Evolutionary conservation across 2,888 invertebrate species (phyloP).

Genomic region (Nomada goodeniana): DNA sequence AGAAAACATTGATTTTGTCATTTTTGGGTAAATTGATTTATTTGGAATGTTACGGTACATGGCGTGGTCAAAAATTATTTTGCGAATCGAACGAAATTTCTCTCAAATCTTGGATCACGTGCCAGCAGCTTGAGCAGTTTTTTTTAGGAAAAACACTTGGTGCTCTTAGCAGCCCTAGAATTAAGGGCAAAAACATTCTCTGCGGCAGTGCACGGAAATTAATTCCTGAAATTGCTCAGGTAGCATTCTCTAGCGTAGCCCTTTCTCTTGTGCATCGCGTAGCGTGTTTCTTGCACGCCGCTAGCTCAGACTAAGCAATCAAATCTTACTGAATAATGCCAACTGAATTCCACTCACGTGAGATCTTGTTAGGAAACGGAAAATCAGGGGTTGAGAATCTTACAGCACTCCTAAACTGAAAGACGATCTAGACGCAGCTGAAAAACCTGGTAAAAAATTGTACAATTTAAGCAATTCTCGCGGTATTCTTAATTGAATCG

Average conservation of each 20-base stretch:
- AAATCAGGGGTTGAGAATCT: not conserved
- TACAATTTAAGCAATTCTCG: too few relatives aligned
- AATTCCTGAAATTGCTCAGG: conserved; percentile 26
- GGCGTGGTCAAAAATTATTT: too few relatives aligned
- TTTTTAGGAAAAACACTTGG: not conserved
- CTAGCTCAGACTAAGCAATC: conserved; percentile 5
- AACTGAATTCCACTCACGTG: conserved; percentile 8
- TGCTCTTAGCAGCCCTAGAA: not conserved
- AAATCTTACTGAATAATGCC: not conserved
- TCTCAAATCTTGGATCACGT: too few relatives aligned
- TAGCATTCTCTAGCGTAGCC: not conserved
- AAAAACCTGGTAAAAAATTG: too few relatives aligned
- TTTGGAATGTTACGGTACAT: too few relatives aligned
- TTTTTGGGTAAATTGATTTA: not conserved
- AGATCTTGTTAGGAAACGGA: not conserved
- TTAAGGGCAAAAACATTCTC: conserved; percentile 11
- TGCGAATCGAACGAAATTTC: too few relatives aligned
- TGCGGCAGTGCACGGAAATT: conserved; percentile 14
- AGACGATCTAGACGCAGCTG: too few relatives aligned
- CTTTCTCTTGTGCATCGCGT: conserved; percentile 10
- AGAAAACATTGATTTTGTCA: too few relatives aligned
- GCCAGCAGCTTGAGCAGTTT: too few relatives aligned
- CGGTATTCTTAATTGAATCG: too few relatives aligned
- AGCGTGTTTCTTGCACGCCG: conserved; percentile 2
- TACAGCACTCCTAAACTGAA: not conserved